Evolutionary conservation across 1,140 invertebrate genomes (phyloP).

Genomic region (Zaprionus ghesquierei): DNA sequence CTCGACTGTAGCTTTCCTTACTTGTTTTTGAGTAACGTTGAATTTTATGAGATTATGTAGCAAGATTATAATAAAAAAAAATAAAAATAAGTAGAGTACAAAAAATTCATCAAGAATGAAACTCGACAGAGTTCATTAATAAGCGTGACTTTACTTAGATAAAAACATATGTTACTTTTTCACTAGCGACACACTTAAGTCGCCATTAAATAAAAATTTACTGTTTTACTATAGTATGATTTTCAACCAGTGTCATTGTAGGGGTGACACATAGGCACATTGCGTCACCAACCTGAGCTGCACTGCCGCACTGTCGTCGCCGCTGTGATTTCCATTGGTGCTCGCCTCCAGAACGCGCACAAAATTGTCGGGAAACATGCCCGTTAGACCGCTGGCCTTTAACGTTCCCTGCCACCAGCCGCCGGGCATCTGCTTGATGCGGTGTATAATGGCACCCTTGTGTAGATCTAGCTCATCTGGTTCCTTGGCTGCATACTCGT

Average conservation of each 20-base stretch:
- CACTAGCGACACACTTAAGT: too few species aligned
- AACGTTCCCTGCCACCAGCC: conserved; percentile 99
- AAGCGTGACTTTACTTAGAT: too few species aligned
- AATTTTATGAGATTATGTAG: too few species aligned
- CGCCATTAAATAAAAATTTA: too few species aligned
- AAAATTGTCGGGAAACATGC: conserved; percentile 99
- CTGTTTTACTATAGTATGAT: background rate
- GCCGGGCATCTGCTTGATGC: conserved; percentile 91
- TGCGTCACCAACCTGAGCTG: conserved; percentile 71
- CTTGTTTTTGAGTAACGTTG: too few species aligned
- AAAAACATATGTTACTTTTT: too few species aligned
- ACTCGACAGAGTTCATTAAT: too few species aligned
- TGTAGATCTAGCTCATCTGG: conserved; percentile 92
- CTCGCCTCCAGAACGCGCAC: conserved; percentile 87
- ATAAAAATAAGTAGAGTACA: too few species aligned
- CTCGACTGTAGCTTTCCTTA: too few species aligned
- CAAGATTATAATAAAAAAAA: too few species aligned
- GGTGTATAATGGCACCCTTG: conserved; percentile 94
- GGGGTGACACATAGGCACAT: background rate
- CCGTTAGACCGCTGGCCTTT: conserved; percentile 88
- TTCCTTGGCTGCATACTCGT: conserved; percentile 91
- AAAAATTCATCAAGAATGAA: too few species aligned
- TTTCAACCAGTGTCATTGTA: conserved; percentile 47
- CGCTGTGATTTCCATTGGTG: conserved; percentile 63
- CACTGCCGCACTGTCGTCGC: conserved; percentile 68